phyloP scores from a whole-genome alignment of 2,797 vertebrate species.

The Melopsittacus undulatus region DNA sequence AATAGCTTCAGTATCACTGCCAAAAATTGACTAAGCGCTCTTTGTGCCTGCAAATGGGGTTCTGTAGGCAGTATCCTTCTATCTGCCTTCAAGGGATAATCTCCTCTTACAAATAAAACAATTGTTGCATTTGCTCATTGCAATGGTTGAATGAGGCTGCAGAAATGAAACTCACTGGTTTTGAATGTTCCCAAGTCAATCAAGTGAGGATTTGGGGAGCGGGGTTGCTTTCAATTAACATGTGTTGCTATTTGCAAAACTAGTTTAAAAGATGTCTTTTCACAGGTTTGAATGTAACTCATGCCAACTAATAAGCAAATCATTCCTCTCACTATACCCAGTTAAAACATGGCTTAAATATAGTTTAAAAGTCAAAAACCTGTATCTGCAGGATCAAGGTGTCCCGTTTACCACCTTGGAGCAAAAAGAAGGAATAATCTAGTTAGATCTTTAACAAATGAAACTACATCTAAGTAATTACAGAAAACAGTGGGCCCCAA shows the following conservation, averaged over 20 bases:
- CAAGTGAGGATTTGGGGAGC: not conserved
- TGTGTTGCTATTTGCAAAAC: not conserved
- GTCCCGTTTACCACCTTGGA: not conserved
- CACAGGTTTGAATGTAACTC: not conserved
- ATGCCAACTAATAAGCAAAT: not conserved
- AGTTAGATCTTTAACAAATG: conserved; percentile 40
- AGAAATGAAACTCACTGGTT: conserved; percentile 38
- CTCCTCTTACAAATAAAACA: conserved; percentile 68
- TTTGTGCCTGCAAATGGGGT: conserved; percentile 53
- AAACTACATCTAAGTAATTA: conserved; percentile 51
- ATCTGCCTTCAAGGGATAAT: conserved; percentile 66
- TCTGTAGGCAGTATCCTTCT: conserved; percentile 58
- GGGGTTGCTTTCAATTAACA: not conserved
- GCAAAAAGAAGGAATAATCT: not conserved
- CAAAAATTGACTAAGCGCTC: conserved; percentile 60
- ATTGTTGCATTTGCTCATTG: conserved; percentile 59
- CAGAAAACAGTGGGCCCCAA: conserved; percentile 6
- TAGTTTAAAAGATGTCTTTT: conserved; percentile 2
- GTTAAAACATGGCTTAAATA: not conserved
- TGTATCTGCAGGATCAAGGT: not conserved
- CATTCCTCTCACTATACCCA: not conserved
- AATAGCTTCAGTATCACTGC: conserved; percentile 56
- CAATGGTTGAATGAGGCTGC: conserved; percentile 48
- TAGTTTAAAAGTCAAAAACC: not conserved
- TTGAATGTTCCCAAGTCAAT: conserved; percentile 26